These are phyloP conservation scores for Aleiodes alternator DNA, from an alignment of 2,888 invertebrate species.

Conservation along the genomic window DNA sequence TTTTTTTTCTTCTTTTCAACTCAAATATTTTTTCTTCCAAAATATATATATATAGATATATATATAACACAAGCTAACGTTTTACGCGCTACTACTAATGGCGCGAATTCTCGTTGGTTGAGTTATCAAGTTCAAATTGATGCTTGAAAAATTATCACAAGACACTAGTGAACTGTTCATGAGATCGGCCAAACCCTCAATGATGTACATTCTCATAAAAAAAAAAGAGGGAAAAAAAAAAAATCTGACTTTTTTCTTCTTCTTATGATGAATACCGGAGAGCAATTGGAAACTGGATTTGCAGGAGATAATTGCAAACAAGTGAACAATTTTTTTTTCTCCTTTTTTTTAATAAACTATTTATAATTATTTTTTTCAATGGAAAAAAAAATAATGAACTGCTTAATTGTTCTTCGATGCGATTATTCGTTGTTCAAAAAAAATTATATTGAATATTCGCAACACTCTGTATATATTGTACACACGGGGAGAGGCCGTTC, in stretches of 20 bases:
- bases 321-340: no score
- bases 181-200: constrained; percentile 31
- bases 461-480: constrained; percentile 40
- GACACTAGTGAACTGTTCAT: constrained; percentile 38
- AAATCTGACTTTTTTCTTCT: no score
- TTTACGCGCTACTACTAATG: constrained; percentile 28
- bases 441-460: constrained; percentile 37
- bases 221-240: no score
- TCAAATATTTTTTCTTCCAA: background rate
- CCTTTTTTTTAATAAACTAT: no score
- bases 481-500: constrained; percentile 53
- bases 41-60: no score
- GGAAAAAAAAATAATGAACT: background rate
- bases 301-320: no score
- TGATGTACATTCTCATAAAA: constrained; percentile 45
- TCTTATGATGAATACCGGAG: no score
- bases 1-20: background rate
- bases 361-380: no score
- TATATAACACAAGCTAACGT: background rate
- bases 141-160: constrained; percentile 40
- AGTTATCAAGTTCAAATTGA: constrained; percentile 22
- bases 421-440: constrained; percentile 19
- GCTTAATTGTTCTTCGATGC: background rate
- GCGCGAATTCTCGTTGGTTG: constrained; percentile 28
- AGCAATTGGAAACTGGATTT: no score